Base-by-base conservation (phyloP, 2,888 invertebrate genomes). In the Drosophila heteroneura region DNA sequence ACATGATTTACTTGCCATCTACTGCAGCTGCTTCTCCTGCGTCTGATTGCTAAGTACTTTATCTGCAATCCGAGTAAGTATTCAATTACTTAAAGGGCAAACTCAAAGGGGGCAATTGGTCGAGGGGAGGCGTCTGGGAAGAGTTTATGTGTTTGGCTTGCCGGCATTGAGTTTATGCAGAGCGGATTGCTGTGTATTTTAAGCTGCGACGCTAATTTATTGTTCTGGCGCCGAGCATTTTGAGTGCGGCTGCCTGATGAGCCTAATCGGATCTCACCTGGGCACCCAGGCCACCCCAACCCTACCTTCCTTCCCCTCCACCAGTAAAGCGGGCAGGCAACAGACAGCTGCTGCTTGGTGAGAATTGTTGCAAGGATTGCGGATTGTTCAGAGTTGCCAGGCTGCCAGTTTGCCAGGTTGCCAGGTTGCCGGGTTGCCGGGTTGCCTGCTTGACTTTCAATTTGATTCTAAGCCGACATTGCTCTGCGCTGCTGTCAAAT, bases 251-350 rank as follows among this genome's bases (percentile, higher is more conserved):
- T 30, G 74, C 56, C 58, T 88, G 87, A 89, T 83, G 88, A 85
- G 87, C 76, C 82, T 89, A 91, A 89, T 91, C 88, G 85, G 83
- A 90, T 88, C 84, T 78, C 74, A 71, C 79, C 70, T 78, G 70
- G 61, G 66, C 60, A 60, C 57, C 14, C 22, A 59, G 19, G 1
- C 19, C 51, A 30, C 3, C 39, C 10, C 10, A 5, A 6, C 7
- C 63, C 47, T 22, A 30, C 16, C 37, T 26, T 26, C 26, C 30
- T 10, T 2, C 30, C 16, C 19, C 33, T 65, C 30, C 30, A 30
- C 19, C 22, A 22, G 44, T 32, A 79, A 82, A 85, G 82, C 75
- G 80, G 83, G 83, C 79, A 84, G 76, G 83, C 89, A 83, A 79
- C 82, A 90, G 90, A 87, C 88, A 88, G 86, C 79, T 81, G 82